Evolutionary conservation across 2,888 invertebrate species (phyloP), one percentile per base, ranked within the genome.

Genomic region (Eupeodes latifasciatus): DNA sequence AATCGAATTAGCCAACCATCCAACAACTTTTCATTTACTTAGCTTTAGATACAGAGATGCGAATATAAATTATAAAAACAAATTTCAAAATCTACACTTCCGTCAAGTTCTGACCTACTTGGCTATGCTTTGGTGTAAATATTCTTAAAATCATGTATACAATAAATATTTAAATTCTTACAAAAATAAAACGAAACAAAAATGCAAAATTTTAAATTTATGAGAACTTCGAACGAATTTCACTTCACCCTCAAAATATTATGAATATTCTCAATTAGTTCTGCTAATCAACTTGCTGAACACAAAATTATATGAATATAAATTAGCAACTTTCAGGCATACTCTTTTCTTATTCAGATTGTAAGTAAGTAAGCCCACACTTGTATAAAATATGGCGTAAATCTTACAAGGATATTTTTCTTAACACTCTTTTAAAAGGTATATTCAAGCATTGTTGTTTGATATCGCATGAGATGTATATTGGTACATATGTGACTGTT

Each of bases 231-330:
- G 9, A 64, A 53, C 78, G 62, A 78, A 82, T 61, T 76, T 44
- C 44, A 81, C 49, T 78, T 49, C 51, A 49, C 51, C 67, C 61
- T 86, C 64, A 78, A 62, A 85, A 79, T 71, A 69, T 86, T 69
- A 75, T 86, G 79, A 78, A 76, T 66, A 76, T 78, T 67, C 12
- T 53, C 81, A 49, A 85, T 85, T 85, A 85, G 85, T 85, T 85
- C 77, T 78, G 85, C 67, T 85, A 81, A 85, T 85, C 85, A 85
- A 77, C 74, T 78, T 51, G 49, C 71, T 49, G 40, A n/a, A 44
- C 19, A 81, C 77, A 77, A 77, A 81, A 44, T 74, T 74, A 85
- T 81, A 81, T 47, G 12, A 10, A 11, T 12, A 47, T 12, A 77
- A 40, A 67, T 67, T 53, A 69, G 6, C 36, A 77, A 62, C 14